These are phyloP conservation scores for Telmatochromis brichardi DNA, from an alignment of 2,113 vertebrate species.

Conservation along the genomic window DNA sequence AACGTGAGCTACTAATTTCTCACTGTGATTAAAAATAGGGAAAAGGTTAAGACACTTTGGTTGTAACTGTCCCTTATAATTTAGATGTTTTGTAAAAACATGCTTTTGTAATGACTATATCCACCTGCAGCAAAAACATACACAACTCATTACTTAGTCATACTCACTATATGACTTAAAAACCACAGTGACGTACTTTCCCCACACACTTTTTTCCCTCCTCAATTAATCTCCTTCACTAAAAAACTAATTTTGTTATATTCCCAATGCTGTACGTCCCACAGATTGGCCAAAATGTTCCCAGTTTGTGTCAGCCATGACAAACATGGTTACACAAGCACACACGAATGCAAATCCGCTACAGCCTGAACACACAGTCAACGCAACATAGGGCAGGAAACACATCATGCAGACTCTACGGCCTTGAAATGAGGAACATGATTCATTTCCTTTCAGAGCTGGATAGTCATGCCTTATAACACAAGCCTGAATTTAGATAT, in stretches of 20 bases:
- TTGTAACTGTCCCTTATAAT: neutral
- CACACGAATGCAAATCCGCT: conserved; percentile 30
- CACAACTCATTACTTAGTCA: neutral
- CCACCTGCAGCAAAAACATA: neutral
- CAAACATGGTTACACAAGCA: neutral
- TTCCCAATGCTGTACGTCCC: neutral
- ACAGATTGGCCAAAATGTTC: neutral
- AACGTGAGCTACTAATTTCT: neutral
- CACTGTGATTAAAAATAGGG: neutral
- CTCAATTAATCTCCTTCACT: neutral
- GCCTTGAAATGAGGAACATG: conserved; percentile 68
- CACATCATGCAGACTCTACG: conserved; percentile 32
- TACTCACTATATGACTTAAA: neutral
- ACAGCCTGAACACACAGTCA: conserved; percentile 17
- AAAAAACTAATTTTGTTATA: neutral
- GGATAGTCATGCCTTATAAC: conserved; percentile 6
- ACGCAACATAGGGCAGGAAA: conserved; percentile 52
- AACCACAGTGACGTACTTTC: neutral
- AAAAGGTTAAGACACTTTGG: neutral
- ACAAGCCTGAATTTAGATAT: conserved; percentile 1
- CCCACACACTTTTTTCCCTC: neutral
- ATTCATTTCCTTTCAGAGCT: conserved; percentile 66
- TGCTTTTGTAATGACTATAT: neutral
- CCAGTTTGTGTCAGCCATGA: neutral
- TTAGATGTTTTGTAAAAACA: neutral